Base-by-base conservation (phyloP, 2,888 invertebrate species). In the Monopis laevigella region DNA sequence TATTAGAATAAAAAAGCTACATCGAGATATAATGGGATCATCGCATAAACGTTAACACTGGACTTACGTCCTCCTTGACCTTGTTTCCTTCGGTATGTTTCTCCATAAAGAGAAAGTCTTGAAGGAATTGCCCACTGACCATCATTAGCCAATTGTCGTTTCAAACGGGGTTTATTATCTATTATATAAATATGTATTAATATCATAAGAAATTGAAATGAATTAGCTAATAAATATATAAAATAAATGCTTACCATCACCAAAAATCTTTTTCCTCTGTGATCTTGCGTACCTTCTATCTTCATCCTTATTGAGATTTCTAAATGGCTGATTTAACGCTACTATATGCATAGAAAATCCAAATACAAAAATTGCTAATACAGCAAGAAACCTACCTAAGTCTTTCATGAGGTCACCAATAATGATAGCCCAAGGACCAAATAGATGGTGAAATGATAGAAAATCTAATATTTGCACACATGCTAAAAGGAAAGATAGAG, bases 371-470 rank as follows among this genome's bases (percentile, higher is more conserved):
- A 99, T 96, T 21, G 94, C 91, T 60, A 99, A 80, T 16, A 99
- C 98, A 35, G 98, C 98, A 47, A 99, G 85, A 72, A 99, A 99
- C 61, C 96, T 84, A n/a, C 93, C 93, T 52, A 97, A 82, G 70
- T 97, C 96, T 67, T 94, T 94, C 87, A 94, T 90, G 42, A 94
- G 82, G 69, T 94, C 93, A 14, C 98, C 93, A 59, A 99, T 99
- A 66, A 99, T 99, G 62, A 99, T 99, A 21, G 98, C 98, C 99
- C 99, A 99, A 0, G 99, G 99, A 35, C 99, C 99, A 65, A 99
- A 99, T 13, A 99, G 84, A 74, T 99, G 96, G 72, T 99, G 99
- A 67, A 99, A 99, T 16, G 98, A 98, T 38, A 99, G 82, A 69
- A 99, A 99, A 81, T 96, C 96, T 59, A 98, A 82, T 58, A 98